Percentiles rank a stretch among this genome's conserved stretches.
Conservation (phyloP, 37 sponge, comb jelly and placozoan species). For the Hexactinellida sp. region DNA sequence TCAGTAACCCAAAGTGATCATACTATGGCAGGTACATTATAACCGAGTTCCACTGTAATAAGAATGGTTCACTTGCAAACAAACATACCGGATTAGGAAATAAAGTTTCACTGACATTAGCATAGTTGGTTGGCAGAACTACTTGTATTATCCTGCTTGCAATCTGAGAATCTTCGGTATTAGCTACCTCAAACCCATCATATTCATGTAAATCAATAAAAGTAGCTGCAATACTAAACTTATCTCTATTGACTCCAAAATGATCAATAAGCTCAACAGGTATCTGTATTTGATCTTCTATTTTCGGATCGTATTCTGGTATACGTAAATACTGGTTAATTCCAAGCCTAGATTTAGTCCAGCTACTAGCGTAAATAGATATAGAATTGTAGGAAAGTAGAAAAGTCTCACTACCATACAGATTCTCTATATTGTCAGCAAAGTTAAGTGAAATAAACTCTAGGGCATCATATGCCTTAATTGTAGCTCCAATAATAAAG, state of each 20-base stretch:
- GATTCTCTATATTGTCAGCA: background rate
- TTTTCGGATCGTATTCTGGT: background rate
- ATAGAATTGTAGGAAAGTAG: background rate
- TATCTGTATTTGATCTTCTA: background rate
- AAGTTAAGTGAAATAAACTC: background rate
- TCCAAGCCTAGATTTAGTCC: background rate
- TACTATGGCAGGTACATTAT: too few relatives aligned
- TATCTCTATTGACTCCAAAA: background rate
- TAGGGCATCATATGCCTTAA: background rate
- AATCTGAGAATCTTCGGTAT: background rate
- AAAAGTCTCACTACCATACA: background rate
- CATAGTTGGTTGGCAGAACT: background rate
- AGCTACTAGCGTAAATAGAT: background rate
- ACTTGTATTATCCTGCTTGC: background rate
- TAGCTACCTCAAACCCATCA: background rate
- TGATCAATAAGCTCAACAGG: background rate
- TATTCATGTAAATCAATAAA: background rate
- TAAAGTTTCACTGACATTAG: background rate
- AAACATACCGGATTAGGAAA: background rate
- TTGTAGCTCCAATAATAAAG: background rate
- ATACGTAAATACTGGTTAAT: background rate
- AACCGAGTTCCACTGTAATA: too few relatives aligned
- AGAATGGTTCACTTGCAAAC: too few relatives aligned
- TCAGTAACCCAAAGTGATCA: too few relatives aligned
- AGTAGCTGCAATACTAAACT: background rate